These are phyloP conservation scores for Eriosoma lanigerum DNA, from an alignment of 1,140 invertebrate genomes.

Conservation along the genomic window DNA sequence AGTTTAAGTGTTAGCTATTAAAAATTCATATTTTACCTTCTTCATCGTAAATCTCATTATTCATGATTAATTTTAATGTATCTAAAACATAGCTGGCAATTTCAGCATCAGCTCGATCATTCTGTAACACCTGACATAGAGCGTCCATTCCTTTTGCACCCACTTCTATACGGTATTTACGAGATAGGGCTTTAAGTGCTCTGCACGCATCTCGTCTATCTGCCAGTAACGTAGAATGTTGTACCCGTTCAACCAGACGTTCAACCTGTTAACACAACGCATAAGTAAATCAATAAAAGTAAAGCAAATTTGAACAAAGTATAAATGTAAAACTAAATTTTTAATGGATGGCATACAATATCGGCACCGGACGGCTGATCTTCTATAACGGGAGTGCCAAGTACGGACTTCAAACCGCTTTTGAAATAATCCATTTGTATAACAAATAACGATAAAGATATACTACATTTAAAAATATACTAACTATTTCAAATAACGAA, in stretches of 20 bases:
- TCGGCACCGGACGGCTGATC: constrained; percentile 75
- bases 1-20: too few species aligned
- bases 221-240: constrained; percentile 88
- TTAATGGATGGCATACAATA: constrained; percentile 66
- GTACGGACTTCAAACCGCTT: constrained; percentile 83
- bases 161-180: constrained; percentile 91
- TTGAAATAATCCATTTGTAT: constrained; percentile 79
- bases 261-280: constrained; percentile 72
- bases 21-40: constrained; percentile 64
- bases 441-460: too few species aligned
- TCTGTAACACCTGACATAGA: constrained; percentile 74
- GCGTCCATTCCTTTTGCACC: constrained; percentile 93
- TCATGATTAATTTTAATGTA: constrained; percentile 87
- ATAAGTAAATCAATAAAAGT: background rate
- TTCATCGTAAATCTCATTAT: constrained; percentile 79
- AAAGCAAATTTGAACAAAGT: constrained; percentile 37
- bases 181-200: constrained; percentile 89
- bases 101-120: constrained; percentile 85
- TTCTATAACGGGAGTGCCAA: constrained; percentile 75
- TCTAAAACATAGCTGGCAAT: constrained; percentile 90
- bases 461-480: background rate
- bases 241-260: constrained; percentile 85
- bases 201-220: constrained; percentile 95
- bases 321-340: background rate
- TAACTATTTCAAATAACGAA: background rate